Conservation (phyloP, 1,140 invertebrate genomes). For the Bombus fervidus region DNA sequence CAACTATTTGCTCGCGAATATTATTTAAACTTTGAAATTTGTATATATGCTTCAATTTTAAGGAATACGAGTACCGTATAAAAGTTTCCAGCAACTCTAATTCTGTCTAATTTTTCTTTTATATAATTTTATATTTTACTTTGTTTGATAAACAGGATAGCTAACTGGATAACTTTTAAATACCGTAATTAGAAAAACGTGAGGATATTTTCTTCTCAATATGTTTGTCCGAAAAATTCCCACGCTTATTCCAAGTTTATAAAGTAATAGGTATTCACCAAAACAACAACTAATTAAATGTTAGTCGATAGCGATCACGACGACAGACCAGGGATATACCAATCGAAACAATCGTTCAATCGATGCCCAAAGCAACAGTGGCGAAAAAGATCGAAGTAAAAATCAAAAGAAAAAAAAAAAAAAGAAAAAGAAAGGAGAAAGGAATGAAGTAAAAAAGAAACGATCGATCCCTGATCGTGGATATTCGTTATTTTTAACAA, state of each 20-base stretch:
- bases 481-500: constrained; percentile 67
- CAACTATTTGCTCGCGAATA: not conserved
- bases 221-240: not conserved
- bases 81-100: not conserved
- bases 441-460: not conserved
- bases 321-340: not conserved
- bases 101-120: no score
- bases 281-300: not conserved
- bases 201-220: no score
- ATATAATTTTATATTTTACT: no score
- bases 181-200: no score
- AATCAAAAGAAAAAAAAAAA: not conserved
- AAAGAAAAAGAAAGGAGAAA: no score
- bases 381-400: not conserved
- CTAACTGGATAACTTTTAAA: no score
- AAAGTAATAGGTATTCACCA: not conserved
- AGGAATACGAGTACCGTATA: not conserved
- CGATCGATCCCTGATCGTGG: constrained; percentile 39
- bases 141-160: no score
- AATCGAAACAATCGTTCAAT: constrained; percentile 1
- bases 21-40: not conserved
- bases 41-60: not conserved
- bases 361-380: not conserved
- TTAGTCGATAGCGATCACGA: not conserved
- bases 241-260: not conserved